Conservation (phyloP, 2,888 invertebrate genomes). For the Nycteola revayana region DNA sequence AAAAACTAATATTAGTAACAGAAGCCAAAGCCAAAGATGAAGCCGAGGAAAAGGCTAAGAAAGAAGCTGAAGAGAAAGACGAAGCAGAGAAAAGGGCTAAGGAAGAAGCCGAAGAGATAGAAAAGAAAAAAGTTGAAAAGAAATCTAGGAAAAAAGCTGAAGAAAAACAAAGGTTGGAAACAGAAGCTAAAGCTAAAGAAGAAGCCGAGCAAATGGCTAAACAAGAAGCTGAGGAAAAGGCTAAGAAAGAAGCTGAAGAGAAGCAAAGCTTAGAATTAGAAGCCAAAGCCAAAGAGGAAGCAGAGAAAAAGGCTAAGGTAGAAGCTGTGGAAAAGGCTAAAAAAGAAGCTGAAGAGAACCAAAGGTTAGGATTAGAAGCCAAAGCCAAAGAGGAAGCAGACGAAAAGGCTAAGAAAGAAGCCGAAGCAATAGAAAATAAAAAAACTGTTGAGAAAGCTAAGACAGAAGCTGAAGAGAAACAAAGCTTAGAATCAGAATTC, state of each 20-base stretch:
- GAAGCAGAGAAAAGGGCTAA: not conserved
- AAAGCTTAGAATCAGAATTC: too few species aligned
- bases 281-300: too few species aligned
- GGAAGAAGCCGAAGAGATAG: slow-evolving; percentile 2
- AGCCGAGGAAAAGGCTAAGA: slow-evolving; percentile 2
- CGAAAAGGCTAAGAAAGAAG: too few species aligned
- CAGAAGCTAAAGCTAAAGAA: too few species aligned
- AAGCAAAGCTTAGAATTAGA: too few species aligned
- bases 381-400: too few species aligned
- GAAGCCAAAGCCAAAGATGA: not conserved
- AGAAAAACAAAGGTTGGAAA: not conserved
- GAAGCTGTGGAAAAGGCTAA: too few species aligned
- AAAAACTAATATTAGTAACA: not conserved
- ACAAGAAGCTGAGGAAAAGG: not conserved
- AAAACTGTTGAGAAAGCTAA: not conserved
- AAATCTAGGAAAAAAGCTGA: not conserved
- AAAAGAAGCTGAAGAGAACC: slow-evolving; percentile 6
- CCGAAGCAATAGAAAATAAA: too few species aligned
- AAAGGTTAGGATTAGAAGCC: too few species aligned
- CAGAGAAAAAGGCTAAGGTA: too few species aligned
- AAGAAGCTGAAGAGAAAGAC: slow-evolving; percentile 6
- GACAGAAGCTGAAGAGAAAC: not conserved
- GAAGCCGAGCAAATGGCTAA: not conserved
- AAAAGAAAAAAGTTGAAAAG: not conserved
- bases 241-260: too few species aligned